Evolutionary conservation across 2,888 invertebrate genomes (phyloP), one percentile per base, ranked within the genome.

Genomic region (Papilio gigon): DNA sequence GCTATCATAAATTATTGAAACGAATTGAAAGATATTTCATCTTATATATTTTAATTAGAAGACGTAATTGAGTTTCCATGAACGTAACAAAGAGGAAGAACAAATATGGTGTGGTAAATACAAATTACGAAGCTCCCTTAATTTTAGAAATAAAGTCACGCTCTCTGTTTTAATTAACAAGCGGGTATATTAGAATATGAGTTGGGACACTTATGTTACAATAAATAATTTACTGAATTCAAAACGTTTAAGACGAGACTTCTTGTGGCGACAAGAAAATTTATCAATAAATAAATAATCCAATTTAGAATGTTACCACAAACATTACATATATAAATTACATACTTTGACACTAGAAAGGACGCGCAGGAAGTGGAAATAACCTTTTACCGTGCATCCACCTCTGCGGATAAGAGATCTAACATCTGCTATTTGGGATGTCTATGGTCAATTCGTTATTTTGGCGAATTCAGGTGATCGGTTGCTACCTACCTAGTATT

Each of bases 131-230:
- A 30, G 37, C 65, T 58, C 69, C 56, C 62, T 62, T 37, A 66
- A 66, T 62, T 68, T 70, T 27, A 8, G 35, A 30, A 37, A 58
- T 70, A 44, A 70, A 61, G 65, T 70, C 65, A 70, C 61, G 65
- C 65, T 56, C 62, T 47, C 47, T 65, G 68, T 69, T 70, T 70
- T 70, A 65, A 70, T 65, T 70, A 70, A 65, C 56, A 65, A 56
- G 58, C 14, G 47, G n/a, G 42, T 61, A 61, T 58, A 70, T 65
- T 42, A 69, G 50, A 65, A 69, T 65, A 62, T 44, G 30, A n/a
- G 14, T 61, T 65, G 56, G 62, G 42, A 65, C 44, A 66, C 42
- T 33, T 62, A 44, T 65, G 4, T 40, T 27, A 65, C 44, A 62
- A 56, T 60, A 65, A 27, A 62, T 66, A 56, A 47, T 8, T 56